phyloP scores from a whole-genome alignment of 1,140 invertebrate genomes.

The Lordiphosa clarofinis region DNA sequence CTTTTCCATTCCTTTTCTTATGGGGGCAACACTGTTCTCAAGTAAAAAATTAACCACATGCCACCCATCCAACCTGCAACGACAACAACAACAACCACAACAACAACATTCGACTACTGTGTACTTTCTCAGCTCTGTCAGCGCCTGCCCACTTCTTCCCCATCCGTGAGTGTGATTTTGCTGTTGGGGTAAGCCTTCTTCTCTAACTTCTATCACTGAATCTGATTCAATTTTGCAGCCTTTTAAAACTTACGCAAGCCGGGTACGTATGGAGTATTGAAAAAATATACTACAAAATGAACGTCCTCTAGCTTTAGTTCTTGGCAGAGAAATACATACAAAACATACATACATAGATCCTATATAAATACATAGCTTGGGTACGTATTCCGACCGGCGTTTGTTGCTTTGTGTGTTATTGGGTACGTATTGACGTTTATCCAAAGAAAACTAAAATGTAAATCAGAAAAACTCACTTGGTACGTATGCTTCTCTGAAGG shows the following conservation, averaged over 20 bases:
- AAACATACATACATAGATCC: slow-evolving; percentile 24
- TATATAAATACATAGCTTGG: slow-evolving; percentile 29
- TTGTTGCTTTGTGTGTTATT: slow-evolving; percentile 28
- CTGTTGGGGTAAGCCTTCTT: slow-evolving; percentile 60
- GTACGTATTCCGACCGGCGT: slow-evolving; percentile 47
- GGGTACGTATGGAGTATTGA: slow-evolving; percentile 62
- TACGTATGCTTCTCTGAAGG: slow-evolving; percentile 38
- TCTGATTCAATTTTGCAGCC: slow-evolving; percentile 53
- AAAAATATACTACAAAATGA: slow-evolving; percentile 21
- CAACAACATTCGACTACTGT: slow-evolving; percentile 26
- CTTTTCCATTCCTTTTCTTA: too few relatives aligned
- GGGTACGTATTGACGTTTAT: slow-evolving; percentile 54
- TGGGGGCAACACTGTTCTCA: not conserved
- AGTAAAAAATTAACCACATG: not conserved
- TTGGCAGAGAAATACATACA: slow-evolving; percentile 28
- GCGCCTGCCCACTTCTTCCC: slow-evolving; percentile 37
- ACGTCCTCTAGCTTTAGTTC: slow-evolving; percentile 20
- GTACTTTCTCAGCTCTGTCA: slow-evolving; percentile 36
- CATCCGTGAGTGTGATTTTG: slow-evolving; percentile 27
- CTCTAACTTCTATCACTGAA: slow-evolving; percentile 37
- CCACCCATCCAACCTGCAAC: not conserved
- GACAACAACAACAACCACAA: slow-evolving; percentile 2
- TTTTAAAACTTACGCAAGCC: slow-evolving; percentile 30
- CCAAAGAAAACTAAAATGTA: too few relatives aligned
- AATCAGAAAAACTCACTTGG: slow-evolving; percentile 23